Percentiles rank a stretch among this genome's conserved stretches.
phyloP scores from a whole-genome alignment of 2,888 invertebrate species.

The Tetheella fluctuosa region DNA sequence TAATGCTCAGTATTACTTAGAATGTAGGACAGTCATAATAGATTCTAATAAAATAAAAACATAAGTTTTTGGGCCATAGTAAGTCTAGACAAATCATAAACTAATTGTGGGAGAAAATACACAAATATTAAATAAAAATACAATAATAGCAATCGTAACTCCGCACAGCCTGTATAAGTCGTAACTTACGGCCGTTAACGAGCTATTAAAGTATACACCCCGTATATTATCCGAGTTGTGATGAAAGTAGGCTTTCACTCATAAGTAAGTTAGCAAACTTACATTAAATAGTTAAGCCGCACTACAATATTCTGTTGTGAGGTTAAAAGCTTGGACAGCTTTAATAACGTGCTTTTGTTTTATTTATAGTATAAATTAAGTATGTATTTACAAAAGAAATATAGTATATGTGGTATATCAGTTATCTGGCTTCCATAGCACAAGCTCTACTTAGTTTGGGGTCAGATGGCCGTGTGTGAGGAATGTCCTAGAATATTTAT shows the following conservation, averaged over 20 bases:
- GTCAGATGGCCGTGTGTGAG: no score
- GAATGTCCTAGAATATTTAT: no score
- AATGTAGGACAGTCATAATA: no score
- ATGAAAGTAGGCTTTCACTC: not conserved
- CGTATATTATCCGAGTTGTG: not conserved
- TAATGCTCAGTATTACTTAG: no score
- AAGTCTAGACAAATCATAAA: constrained; percentile 3
- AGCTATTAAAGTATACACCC: constrained; percentile 8
- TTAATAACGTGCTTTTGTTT: not conserved
- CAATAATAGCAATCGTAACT: not conserved
- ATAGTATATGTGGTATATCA: no score
- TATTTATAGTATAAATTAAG: no score
- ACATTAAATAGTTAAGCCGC: not conserved
- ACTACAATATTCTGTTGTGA: not conserved
- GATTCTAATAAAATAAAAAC: no score
- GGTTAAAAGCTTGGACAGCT: not conserved
- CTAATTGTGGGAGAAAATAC: not conserved
- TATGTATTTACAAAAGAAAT: no score
- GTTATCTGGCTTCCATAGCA: no score
- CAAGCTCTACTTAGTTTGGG: no score
- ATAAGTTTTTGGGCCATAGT: no score
- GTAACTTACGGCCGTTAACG: constrained; percentile 7
- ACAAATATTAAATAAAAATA: constrained; percentile 8
- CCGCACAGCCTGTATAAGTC: constrained; percentile 4
- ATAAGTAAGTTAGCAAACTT: not conserved